Evolutionary conservation across 2,797 vertebrate species (phyloP).

Genomic region (Pseudochaenichthys georgianus): DNA sequence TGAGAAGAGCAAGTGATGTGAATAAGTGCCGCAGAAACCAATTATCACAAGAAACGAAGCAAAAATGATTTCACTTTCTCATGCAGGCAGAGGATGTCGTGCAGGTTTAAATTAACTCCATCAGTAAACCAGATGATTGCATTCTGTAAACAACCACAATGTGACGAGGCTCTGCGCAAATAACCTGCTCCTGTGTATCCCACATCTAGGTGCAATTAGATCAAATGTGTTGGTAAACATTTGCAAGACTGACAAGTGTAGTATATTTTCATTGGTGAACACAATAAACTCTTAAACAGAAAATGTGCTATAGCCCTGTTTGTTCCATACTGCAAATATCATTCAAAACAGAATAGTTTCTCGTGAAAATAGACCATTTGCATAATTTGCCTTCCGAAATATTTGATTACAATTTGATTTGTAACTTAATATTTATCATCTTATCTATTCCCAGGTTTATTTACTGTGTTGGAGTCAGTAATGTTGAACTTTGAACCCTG

Average conservation of each 20-base stretch:
- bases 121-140: constrained; percentile 72
- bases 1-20: constrained; percentile 29
- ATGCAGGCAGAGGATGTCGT: constrained; percentile 62
- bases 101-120: constrained; percentile 74
- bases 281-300: constrained; percentile 2
- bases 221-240: constrained; percentile 4
- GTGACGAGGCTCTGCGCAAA: constrained; percentile 43
- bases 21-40: constrained; percentile 74
- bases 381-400: constrained; percentile 16
- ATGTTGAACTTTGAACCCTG: constrained; percentile 55
- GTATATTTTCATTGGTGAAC: not conserved
- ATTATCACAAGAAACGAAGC: constrained; percentile 81
- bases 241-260: not conserved
- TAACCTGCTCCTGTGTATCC: not conserved
- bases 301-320: not conserved
- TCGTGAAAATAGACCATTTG: not conserved
- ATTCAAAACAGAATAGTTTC: not conserved
- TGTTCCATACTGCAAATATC: not conserved
- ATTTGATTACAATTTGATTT: not conserved
- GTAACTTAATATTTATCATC: not conserved
- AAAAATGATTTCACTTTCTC: constrained; percentile 72
- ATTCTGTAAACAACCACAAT: constrained; percentile 53
- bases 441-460: constrained; percentile 6
- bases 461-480: constrained; percentile 13
- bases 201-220: constrained; percentile 29